Base-by-base conservation (phyloP, 2,113 vertebrate genomes). In the Meles meles region DNA sequence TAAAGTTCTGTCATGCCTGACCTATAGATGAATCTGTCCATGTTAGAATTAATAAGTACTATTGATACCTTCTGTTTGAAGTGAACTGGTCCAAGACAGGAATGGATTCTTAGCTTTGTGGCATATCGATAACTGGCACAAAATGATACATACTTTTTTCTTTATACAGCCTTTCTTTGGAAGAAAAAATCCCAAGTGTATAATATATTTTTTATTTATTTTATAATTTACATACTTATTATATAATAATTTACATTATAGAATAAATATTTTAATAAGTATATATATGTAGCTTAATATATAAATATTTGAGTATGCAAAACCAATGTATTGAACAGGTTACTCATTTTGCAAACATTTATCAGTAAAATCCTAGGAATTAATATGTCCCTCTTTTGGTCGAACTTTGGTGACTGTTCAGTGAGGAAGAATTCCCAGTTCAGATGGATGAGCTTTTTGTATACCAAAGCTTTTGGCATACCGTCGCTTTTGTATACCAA, bases 31-130 rank as follows among this genome's bases (percentile, higher is more conserved):
- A 87, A 47, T 85, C 63, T 93, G 29, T 39, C 88, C 6, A 15
- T 82, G 47, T 71, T 81, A 59, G 11, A 25, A 72, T 83, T 71
- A 79, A 71, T 81, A 90, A 87, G 23, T 74, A 67, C 34, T n/a
- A 5, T 65, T 89, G 31, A 8, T 97, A 89, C 63, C 31, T 93
- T 90, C 86, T 76, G 9, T 79, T 65, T 79, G 83, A 88, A 80
- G 69, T 25, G 44, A 63, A 88, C 31, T 94, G 31, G 25, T 79
- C 44, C 84, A 92, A 49, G 37, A 74, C 49, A 12, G 42, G 52
- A 96, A 89, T 61, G 57, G 13, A 61, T 67, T 97, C 72, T 92
- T 10, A 76, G 61, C 21, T 94, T 89, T 85, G 44, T 86, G 47
- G 17, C 39, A 27, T 85, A 84, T 90, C 76, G 14, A 52, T 52